Conservation (phyloP, 2,888 invertebrate genomes). For the Deladenus siricidicola region DNA sequence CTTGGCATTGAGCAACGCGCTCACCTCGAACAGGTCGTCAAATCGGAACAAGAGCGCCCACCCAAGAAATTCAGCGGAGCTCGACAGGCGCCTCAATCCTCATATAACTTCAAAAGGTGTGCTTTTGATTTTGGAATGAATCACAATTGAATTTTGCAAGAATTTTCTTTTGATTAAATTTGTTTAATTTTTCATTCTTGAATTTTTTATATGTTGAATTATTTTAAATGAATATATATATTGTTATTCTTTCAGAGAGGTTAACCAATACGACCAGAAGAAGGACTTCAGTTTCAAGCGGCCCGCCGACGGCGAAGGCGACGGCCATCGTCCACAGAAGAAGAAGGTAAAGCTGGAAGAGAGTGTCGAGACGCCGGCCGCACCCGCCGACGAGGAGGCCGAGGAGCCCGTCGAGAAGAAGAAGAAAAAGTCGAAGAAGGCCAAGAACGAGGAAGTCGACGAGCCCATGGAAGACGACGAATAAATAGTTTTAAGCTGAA, state of each 20-base stretch:
- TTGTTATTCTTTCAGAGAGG: conserved; percentile 37
- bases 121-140: no score
- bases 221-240: no score
- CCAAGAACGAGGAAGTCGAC: not conserved
- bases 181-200: no score
- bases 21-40: conserved; percentile 72
- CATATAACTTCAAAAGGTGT: conserved; percentile 78
- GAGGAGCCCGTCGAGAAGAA: not conserved
- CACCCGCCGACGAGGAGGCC: not conserved
- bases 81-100: conserved; percentile 62
- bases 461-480: not conserved
- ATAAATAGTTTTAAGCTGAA: no score
- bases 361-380: not conserved
- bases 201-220: no score
- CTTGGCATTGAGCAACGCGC: conserved; percentile 82
- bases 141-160: no score
- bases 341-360: not conserved
- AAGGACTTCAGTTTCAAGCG: conserved; percentile 32
- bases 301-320: not conserved
- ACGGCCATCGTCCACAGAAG: not conserved
- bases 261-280: conserved; percentile 43
- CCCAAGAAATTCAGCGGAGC: conserved; percentile 65
- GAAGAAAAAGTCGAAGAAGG: not conserved
- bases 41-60: conserved; percentile 55
- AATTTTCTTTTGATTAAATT: no score